Percentiles rank a stretch among this genome's conserved stretches.
These are phyloP conservation scores for Macrocentrus cingulum DNA, from an alignment of 1,140 invertebrate species.

Conservation along the genomic window DNA sequence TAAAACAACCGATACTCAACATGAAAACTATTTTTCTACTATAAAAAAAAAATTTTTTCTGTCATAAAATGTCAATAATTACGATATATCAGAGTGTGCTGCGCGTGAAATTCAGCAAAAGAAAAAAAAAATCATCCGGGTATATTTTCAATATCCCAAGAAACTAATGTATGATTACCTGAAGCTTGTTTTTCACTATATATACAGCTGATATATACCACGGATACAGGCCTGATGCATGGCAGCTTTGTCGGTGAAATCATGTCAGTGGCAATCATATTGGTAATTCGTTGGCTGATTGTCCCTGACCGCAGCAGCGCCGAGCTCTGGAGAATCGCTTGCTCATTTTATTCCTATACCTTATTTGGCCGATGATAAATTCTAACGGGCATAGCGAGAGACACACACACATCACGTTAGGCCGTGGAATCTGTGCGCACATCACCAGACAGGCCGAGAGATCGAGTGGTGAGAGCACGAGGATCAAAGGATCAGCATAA, in stretches of 20 bases:
- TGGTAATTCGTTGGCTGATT: slow-evolving; percentile 58
- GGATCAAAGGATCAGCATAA: slow-evolving; percentile 58
- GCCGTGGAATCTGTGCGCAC: neutral
- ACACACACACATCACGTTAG: slow-evolving; percentile 5
- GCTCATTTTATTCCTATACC: slow-evolving; percentile 51
- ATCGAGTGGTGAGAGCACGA: slow-evolving; percentile 29
- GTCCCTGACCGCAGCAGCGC: slow-evolving; percentile 58
- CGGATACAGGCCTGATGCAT: too few relatives aligned
- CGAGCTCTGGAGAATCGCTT: slow-evolving; percentile 19
- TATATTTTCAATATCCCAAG: too few relatives aligned
- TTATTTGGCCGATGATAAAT: slow-evolving; percentile 58
- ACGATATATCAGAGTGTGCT: too few relatives aligned
- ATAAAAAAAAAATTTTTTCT: too few relatives aligned
- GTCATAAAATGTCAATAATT: too few relatives aligned
- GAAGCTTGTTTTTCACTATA: too few relatives aligned
- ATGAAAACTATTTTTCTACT: too few relatives aligned
- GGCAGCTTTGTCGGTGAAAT: slow-evolving; percentile 55
- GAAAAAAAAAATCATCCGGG: too few relatives aligned
- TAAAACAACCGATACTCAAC: too few relatives aligned
- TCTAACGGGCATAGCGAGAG: slow-evolving; percentile 43
- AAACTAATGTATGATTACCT: too few relatives aligned
- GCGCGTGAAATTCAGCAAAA: too few relatives aligned
- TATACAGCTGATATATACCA: neutral
- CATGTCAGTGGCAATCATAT: slow-evolving; percentile 61
- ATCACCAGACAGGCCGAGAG: too few relatives aligned